phyloP scores from a whole-genome alignment of 1,140 invertebrate genomes.

The Whitmania pigra region DNA sequence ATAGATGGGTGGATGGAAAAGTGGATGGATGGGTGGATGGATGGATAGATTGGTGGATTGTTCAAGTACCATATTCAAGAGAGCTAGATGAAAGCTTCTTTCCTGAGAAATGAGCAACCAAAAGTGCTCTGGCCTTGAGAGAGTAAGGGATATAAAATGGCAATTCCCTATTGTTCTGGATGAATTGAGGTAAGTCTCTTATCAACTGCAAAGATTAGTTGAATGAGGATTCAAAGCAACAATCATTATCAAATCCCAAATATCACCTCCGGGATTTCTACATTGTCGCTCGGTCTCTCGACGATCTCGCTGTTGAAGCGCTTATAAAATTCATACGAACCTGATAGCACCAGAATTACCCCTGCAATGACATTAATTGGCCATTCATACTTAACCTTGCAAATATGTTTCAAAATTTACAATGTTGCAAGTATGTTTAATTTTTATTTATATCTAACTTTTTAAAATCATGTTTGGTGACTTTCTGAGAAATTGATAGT shows the following conservation, averaged over 20 bases:
- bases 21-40: too few relatives aligned
- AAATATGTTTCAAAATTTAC: constrained; percentile 1
- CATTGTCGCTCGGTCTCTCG: constrained; percentile 81
- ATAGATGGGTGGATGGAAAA: too few relatives aligned
- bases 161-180: constrained; percentile 74
- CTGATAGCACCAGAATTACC: constrained; percentile 86
- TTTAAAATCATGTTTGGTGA: constrained; percentile 87
- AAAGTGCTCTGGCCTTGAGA: constrained; percentile 81
- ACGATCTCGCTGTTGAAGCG: constrained; percentile 84
- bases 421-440: not conserved
- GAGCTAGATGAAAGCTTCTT: constrained; percentile 65
- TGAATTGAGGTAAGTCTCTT: constrained; percentile 72
- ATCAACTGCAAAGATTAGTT: constrained; percentile 57
- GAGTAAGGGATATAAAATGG: constrained; percentile 88
- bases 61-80: constrained; percentile 51
- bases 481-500: constrained; percentile 88
- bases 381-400: not conserved
- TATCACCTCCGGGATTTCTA: constrained; percentile 75
- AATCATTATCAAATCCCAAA: too few relatives aligned
- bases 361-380: constrained; percentile 39
- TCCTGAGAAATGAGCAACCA: constrained; percentile 83
- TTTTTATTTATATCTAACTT: constrained; percentile 40
- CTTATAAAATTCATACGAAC: constrained; percentile 88
- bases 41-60: too few relatives aligned
- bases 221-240: too few relatives aligned